These are phyloP conservation scores for Hemistola chrysoprasaria DNA, from an alignment of 2,888 invertebrate species.

Conservation along the genomic window DNA sequence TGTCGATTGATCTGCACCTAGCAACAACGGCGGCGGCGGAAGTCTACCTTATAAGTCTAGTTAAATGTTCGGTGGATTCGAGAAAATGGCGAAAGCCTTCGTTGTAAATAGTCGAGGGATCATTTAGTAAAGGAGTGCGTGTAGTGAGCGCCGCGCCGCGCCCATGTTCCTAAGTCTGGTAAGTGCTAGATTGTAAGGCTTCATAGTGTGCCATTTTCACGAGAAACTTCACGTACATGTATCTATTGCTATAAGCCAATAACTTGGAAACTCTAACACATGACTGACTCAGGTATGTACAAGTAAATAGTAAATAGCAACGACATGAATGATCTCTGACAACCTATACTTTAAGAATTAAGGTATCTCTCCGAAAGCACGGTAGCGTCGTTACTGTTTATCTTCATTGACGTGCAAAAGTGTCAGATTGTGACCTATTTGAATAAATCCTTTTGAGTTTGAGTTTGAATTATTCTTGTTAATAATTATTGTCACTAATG, in stretches of 20 bases:
- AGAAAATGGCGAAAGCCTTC: slow-evolving; percentile 59
- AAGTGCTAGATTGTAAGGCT: slow-evolving; percentile 78
- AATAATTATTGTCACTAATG: too few relatives aligned
- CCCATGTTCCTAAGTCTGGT: slow-evolving; percentile 78
- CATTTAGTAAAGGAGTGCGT: slow-evolving; percentile 71
- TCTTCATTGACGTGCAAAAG: too few relatives aligned
- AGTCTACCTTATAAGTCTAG: slow-evolving; percentile 50
- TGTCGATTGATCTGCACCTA: slow-evolving; percentile 67
- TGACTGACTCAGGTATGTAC: slow-evolving; percentile 15
- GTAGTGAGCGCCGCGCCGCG: slow-evolving; percentile 71
- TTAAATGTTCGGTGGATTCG: slow-evolving; percentile 61
- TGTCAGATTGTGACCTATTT: too few relatives aligned
- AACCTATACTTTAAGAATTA: not conserved
- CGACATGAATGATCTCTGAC: slow-evolving; percentile 16
- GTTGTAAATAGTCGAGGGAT: slow-evolving; percentile 67
- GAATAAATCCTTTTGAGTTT: too few relatives aligned
- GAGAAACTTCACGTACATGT: slow-evolving; percentile 49
- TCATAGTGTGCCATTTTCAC: slow-evolving; percentile 68
- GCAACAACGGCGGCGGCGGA: slow-evolving; percentile 65
- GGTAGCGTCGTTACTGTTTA: too few relatives aligned
- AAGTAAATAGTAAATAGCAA: slow-evolving; percentile 20
- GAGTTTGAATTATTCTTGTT: too few relatives aligned
- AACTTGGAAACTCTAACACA: slow-evolving; percentile 39
- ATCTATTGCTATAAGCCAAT: slow-evolving; percentile 46
- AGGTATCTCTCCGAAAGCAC: too few relatives aligned